Percentiles rank a stretch among this genome's conserved stretches.
Evolutionary conservation across 2,113 vertebrate species (phyloP).

Genomic region (Lepidothrix coronata): DNA sequence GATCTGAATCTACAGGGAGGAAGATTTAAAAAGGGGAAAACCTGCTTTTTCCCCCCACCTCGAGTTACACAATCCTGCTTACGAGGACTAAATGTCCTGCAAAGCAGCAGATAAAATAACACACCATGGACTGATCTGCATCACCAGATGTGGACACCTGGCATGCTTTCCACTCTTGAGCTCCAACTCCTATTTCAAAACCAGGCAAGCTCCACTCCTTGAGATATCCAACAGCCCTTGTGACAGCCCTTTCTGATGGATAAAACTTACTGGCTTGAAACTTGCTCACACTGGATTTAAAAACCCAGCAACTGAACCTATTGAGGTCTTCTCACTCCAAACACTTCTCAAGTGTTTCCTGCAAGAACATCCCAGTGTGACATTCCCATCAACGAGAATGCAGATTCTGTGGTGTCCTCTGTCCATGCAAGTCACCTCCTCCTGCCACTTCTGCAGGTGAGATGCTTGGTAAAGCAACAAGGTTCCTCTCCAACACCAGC

Average conservation of each 20-base stretch:
- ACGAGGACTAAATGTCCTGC: background rate
- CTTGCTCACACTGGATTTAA: background rate
- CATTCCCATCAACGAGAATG: background rate
- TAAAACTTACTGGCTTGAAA: background rate
- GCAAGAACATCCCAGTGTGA: background rate
- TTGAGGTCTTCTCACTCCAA: background rate
- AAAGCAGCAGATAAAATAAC: slow-evolving; percentile 23
- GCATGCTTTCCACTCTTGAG: background rate
- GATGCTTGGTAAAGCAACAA: background rate
- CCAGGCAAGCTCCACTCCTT: background rate
- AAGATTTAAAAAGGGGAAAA: background rate
- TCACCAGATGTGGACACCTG: slow-evolving; percentile 19
- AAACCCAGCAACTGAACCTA: background rate
- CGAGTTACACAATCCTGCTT: background rate
- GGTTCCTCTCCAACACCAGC: background rate
- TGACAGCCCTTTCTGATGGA: background rate
- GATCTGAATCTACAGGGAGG: background rate
- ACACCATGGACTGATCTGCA: background rate
- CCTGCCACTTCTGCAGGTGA: accelerated
- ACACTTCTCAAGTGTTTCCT: background rate
- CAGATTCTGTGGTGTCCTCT: background rate
- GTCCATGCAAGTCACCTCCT: background rate
- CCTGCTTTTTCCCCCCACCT: background rate
- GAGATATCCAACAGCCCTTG: background rate
- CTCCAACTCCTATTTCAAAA: background rate